Evolutionary conservation across 2,797 vertebrate species (phyloP).

Genomic region (Sorex maritimensis): DNA sequence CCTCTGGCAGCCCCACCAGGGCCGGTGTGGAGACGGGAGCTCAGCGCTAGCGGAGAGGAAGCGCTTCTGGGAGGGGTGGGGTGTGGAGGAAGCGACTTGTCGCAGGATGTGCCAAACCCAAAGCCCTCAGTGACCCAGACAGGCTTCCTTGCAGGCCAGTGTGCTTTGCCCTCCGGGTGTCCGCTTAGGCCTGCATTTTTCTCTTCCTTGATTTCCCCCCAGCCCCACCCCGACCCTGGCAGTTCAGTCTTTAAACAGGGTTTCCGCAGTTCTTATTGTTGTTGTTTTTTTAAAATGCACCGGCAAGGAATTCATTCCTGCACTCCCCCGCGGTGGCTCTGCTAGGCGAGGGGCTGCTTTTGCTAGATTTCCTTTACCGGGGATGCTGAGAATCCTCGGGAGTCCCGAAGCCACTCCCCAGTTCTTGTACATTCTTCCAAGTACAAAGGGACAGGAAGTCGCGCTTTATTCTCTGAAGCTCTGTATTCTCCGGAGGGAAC

Average conservation of each 20-base stretch:
- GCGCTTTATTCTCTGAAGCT: not conserved
- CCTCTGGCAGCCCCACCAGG: too few species aligned
- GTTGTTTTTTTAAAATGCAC: not conserved
- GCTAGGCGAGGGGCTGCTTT: not conserved
- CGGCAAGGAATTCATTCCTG: not conserved
- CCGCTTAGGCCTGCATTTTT: not conserved
- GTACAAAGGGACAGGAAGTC: conserved; percentile 67
- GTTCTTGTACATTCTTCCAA: conserved; percentile 1
- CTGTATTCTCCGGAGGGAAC: conserved; percentile 34
- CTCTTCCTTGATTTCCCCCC: not conserved
- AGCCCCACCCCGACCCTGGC: too few species aligned
- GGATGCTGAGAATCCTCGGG: conserved; percentile 30
- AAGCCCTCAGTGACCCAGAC: not conserved
- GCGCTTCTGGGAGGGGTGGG: too few species aligned
- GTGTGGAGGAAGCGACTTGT: not conserved
- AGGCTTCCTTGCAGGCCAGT: fast-evolving
- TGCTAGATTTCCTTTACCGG: conserved; percentile 53
- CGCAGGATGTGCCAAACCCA: not conserved
- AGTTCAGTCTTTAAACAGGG: not conserved
- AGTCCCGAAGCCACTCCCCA: not conserved
- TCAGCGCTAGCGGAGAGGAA: not conserved
- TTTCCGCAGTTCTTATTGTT: conserved; percentile 5
- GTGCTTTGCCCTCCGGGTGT: not conserved
- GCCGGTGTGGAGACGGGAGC: too few species aligned
- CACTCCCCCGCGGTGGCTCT: not conserved